Base-by-base conservation (phyloP, 2,113 vertebrate genomes). In the Odontesthes bonariensis region DNA sequence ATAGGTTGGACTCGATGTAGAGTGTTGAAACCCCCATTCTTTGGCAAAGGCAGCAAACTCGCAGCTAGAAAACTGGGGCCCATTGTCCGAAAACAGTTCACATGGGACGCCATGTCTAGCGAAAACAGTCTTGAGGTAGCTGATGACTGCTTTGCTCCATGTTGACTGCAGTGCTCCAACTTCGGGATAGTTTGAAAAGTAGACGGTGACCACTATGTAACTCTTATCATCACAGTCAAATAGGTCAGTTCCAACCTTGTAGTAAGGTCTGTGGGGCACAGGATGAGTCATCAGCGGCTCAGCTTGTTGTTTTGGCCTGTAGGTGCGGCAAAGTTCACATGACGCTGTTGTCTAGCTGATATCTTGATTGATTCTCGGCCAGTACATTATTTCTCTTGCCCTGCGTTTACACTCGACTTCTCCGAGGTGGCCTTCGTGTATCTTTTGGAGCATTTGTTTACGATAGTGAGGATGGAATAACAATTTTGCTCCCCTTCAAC, bases 61-160 rank as follows among this genome's bases (percentile, higher is more conserved):
- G 8, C 31, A 12, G 47, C 69, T 71, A 9, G 69, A 23, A 53
- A 71, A 61, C 46, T 71, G 56, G 31, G 69, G 46, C 31, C 69
- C 56, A 52, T 61, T 71, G 3, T 71, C 56, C 3, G 57, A 71
- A 23, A 71, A 51, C n/a, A 60, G 20, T 60, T 71, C 63, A 52
- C 47, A 52, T 52, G 49, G 63, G 11, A 35, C 32, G 5, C 47
- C 35, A 38, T 38, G 35, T 38, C 35, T 38, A 10, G 35, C 35
- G 10, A 65, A 65, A 10, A 52, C 47, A 52, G 46, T 52, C 47
- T 65, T 65, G 8, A 65, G 46, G 27, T 54, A 53, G 8, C 32
- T 54, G 16, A 68, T 55, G 8, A 55, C 65, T 68, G 65, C 65
- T n/a, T 44, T 68, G 5, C 52, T 68, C 1, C 35, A 55, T 56